Base-by-base conservation (phyloP, 2,797 vertebrate genomes). In the Syngnathus acus region DNA sequence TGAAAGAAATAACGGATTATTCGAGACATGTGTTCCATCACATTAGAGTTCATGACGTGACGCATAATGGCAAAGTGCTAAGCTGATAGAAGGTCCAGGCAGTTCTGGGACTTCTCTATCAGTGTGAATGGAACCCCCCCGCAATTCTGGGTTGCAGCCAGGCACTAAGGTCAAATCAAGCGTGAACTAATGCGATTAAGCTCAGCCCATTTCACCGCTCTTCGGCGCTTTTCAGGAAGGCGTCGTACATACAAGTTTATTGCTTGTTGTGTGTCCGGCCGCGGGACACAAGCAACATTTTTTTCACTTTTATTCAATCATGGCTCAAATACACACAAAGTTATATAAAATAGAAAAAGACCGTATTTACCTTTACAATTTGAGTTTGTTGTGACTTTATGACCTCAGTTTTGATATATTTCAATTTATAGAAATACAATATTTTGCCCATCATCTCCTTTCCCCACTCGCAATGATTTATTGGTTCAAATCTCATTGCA, bases 121-220 rank as follows among this genome's bases (percentile, higher is more conserved):
- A 55, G 72, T 66, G 67, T 64, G 66, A 77, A 69, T 81, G 5
- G 67, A 81, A 70, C 65, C 61, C 38, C 77, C 38, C 77, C 65
- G 72, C 75, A 77, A 72, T 14, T 23, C 10, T 13, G 67, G 72
- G 67, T 42, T 63, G 48, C 81, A 65, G 70, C 65, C 2, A 77
- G 72, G 70, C 79, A 64, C 72, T 72, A 72, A 63, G 74, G 82
- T 86, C 84, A 88, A 88, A 89, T 89, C 85, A 85, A 69, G 68
- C 76, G 59, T 78, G 81, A 65, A 53, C 72, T 84, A 87, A 90
- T 87, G 76, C 73, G 65, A 87, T 89, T 89, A 84, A 82, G 78
- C 42, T 14, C 82, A 80, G 68, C 69, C 79, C 84, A 87, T 91
- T 91, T 90, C 87, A 82, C 82, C 67, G 70, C 79, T 71, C 81